phyloP scores from a whole-genome alignment of 35 echinoderm and acorn worm genomes.

The Amphiura filiformis region DNA sequence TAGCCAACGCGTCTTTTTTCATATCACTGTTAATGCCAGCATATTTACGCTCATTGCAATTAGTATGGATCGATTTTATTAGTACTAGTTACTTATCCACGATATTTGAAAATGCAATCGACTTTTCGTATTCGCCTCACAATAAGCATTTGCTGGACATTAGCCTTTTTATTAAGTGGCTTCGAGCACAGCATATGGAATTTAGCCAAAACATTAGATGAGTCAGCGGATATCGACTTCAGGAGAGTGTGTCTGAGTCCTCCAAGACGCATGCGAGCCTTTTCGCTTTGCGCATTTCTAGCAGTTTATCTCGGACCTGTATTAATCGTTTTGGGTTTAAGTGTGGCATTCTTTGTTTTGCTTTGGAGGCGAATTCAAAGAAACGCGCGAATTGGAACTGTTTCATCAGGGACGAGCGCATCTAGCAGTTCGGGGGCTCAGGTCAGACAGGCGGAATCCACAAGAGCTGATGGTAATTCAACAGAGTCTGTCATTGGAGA shows the following conservation, averaged over 20 bases:
- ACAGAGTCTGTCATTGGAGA: background rate
- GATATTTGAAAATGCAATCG: background rate
- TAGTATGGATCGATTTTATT: background rate
- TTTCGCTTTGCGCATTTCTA: background rate
- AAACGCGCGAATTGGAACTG: background rate
- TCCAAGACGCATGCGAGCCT: background rate
- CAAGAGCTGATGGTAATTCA: background rate
- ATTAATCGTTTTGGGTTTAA: background rate
- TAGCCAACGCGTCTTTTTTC: background rate
- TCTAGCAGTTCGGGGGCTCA: background rate
- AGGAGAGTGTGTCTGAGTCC: background rate
- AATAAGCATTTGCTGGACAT: background rate
- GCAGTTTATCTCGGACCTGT: background rate
- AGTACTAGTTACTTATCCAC: background rate
- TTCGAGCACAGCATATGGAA: background rate
- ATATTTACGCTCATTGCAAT: background rate
- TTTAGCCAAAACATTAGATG: background rate
- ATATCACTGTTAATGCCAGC: background rate
- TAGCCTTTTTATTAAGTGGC: background rate
- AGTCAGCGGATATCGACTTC: background rate
- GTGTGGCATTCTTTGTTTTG: background rate
- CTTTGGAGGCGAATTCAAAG: background rate
- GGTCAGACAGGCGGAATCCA: background rate
- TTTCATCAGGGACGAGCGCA: background rate
- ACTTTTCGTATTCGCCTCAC: background rate